A percentile compares a stretch with the other conserved stretches of the same genome.
Evolutionary conservation across 2,113 vertebrate species (phyloP).

Genomic region (Lonchura striata): DNA sequence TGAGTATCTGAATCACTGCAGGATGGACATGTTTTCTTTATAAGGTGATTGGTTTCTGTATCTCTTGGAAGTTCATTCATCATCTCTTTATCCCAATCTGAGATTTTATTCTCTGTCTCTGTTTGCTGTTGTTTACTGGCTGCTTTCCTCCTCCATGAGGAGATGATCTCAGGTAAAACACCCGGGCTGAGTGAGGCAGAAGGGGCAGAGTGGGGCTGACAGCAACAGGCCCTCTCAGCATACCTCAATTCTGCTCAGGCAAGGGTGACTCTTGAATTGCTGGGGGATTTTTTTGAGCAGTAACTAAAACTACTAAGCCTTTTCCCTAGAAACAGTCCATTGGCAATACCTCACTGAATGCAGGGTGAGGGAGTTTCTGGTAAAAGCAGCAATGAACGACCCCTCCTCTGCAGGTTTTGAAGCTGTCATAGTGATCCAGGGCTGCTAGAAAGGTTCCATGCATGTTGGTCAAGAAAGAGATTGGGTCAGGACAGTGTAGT

Average conservation of each 20-base stretch:
- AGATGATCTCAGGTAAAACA: neutral
- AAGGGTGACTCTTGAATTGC: neutral
- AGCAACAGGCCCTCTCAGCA: neutral
- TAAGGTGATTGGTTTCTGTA: neutral
- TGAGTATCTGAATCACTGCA: neutral
- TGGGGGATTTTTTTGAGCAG: neutral
- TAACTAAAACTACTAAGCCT: neutral
- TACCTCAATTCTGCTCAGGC: neutral
- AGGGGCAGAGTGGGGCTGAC: neutral
- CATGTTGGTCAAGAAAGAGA: neutral
- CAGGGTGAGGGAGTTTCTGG: neutral
- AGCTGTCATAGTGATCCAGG: neutral
- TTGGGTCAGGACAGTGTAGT: neutral
- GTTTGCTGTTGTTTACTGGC: neutral
- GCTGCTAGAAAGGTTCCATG: neutral
- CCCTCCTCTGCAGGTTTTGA: neutral
- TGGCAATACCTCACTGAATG: neutral
- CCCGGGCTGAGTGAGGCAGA: neutral
- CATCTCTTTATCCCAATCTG: neutral
- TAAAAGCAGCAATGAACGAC: rapidly evolving
- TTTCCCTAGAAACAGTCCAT: neutral
- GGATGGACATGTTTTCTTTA: neutral
- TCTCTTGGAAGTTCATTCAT: neutral
- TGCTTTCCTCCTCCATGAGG: neutral
- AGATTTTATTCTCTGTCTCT: neutral